A percentile compares a stretch with the other conserved stretches of the same genome.
Evolutionary conservation across 2,797 vertebrate genomes (phyloP).

Genomic region (Enteromius anoplus): DNA sequence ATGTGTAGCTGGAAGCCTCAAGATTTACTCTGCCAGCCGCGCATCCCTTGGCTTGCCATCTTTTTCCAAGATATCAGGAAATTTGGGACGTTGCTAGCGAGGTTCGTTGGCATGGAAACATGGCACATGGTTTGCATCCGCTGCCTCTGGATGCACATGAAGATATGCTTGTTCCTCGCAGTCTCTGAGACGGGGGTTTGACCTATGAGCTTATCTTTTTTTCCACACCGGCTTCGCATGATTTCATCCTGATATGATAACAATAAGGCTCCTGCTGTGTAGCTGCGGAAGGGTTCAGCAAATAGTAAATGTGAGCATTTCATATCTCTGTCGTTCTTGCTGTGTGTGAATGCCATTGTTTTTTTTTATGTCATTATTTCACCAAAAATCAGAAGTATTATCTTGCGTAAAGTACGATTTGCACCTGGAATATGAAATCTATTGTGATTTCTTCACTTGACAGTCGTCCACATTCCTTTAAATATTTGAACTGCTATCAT

Average conservation of each 20-base stretch:
- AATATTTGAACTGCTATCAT: too few species aligned
- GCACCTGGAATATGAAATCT: neutral
- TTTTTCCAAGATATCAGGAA: conserved; percentile 66
- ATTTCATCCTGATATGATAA: conserved; percentile 19
- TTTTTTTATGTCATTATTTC: neutral
- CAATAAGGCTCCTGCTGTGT: neutral
- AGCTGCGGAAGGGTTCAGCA: neutral
- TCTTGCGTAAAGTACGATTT: neutral
- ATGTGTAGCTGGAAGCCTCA: conserved; percentile 3
- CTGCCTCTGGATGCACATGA: conserved; percentile 45
- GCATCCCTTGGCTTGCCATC: conserved; percentile 57
- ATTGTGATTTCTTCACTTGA: too few species aligned
- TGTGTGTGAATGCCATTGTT: neutral
- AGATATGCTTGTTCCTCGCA: conserved; percentile 35
- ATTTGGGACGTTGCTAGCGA: conserved; percentile 65
- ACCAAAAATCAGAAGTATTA: neutral
- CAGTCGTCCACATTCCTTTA: too few species aligned
- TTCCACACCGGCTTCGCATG: conserved; percentile 31
- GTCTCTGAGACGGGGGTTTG: conserved; percentile 34
- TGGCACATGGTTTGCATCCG: conserved; percentile 67
- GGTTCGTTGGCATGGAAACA: conserved; percentile 76
- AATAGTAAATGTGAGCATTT: neutral
- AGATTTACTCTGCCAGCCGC: conserved; percentile 56
- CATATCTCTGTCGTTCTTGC: too few species aligned
- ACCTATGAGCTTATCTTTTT: conserved; percentile 54